phyloP scores from a whole-genome alignment of 2,888 invertebrate genomes.

The Drosophila nr. perissopoda region DNA sequence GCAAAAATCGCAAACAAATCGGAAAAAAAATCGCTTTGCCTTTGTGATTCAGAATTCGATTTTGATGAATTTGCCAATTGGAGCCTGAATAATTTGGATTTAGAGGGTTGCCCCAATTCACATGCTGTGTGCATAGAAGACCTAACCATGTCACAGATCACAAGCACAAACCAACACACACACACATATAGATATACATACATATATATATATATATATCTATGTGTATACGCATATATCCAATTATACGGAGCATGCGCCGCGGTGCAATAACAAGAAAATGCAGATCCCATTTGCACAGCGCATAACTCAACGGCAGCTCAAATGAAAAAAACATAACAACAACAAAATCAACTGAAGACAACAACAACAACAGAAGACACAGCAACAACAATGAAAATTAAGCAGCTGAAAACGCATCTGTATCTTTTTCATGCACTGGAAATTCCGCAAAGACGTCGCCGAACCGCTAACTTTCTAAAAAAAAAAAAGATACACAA shows the following conservation, averaged over 20 bases:
- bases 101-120: conserved; percentile 27
- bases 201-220: conserved; percentile 16
- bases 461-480: conserved; percentile 75
- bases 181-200: not conserved
- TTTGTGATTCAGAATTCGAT: conserved; percentile 33
- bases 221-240: conserved; percentile 37
- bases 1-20: conserved; percentile 10
- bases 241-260: conserved; percentile 75
- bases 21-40: conserved; percentile 20
- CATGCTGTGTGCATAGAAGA: conserved; percentile 15
- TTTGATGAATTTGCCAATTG: conserved; percentile 70
- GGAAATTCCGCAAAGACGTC: conserved; percentile 78
- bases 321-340: conserved; percentile 57
- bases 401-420: conserved; percentile 75
- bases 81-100: conserved; percentile 60
- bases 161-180: conserved; percentile 1
- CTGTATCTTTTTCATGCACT: conserved; percentile 83
- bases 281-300: conserved; percentile 69
- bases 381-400: conserved; percentile 34
- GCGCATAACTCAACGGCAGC: conserved; percentile 78
- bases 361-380: conserved; percentile 14
- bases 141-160: conserved; percentile 41
- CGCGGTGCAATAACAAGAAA: conserved; percentile 54
- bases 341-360: conserved; percentile 23
- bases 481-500: conserved; percentile 59